Base-by-base conservation (phyloP, 1,140 invertebrate species). In the Bombus waltoni region DNA sequence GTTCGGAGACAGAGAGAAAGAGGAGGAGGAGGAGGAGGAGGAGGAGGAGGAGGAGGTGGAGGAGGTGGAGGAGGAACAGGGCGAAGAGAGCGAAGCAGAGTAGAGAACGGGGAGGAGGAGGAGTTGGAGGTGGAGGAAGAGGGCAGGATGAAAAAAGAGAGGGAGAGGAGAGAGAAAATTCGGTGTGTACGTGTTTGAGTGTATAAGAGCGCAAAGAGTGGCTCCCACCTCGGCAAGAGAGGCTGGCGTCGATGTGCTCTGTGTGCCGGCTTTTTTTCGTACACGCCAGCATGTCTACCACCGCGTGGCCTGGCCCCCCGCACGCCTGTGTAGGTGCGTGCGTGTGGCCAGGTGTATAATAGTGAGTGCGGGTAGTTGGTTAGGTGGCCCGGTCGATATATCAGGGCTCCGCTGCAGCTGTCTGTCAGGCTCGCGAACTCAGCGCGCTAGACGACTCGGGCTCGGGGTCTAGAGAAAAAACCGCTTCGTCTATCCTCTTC, bases 391-490 rank as follows among this genome's bases (percentile, higher is more conserved):
- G 94, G 94, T 94, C 94, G 94, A 94, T 94, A 94, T 94, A 94
- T 94, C 94, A 94, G 94, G 94, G 94, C 93, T 94, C 93, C 92
- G 93, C 90, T 94, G 94, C 94, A 94, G 93, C 93, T 94, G 93
- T 94, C 94, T 94, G 93, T 94, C 94, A 94, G 94, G 89, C 91
- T 93, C 92, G 92, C 92, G 91, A 93, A 93, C 92, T 93, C 93
- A 88, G 90, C 92, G 91, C 92, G 91, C 92, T 92, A 93, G 93
- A 93, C 92, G 92, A 93, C 92, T 85, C 83, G 93, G 89, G 89
- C 89, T 92, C 87, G 92, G 88, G 90, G 90, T 91, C 89, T 91
- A 89, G 91, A 93, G 92, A 93, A 93, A 93, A 93, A 93, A 93
- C 87, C 87, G 90, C 87, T 86, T 86, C 89, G 74, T 90, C 83